Percentiles rank a stretch among this genome's conserved stretches.
Conservation (phyloP, 2,113 vertebrate species). For the Ochotona princeps region DNA sequence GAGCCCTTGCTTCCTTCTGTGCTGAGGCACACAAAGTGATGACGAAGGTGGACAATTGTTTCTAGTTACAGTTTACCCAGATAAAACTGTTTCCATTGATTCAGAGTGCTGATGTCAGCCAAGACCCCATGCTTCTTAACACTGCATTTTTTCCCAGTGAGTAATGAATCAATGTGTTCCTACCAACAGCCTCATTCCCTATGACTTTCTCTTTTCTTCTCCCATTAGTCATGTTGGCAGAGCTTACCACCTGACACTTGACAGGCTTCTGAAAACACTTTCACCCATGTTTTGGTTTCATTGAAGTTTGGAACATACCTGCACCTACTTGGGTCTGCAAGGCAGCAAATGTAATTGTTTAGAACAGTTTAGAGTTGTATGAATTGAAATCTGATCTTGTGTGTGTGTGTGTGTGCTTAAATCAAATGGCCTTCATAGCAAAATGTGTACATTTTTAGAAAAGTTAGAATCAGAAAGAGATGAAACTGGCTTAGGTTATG, state of each 20-base stretch:
- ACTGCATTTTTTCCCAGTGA: conserved; percentile 53
- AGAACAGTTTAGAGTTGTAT: not conserved
- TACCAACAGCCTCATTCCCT: not conserved
- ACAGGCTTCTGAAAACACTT: conserved; percentile 30
- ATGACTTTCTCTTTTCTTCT: conserved; percentile 54
- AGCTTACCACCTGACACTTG: conserved; percentile 52
- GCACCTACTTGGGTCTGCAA: not conserved
- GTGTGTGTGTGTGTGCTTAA: not conserved
- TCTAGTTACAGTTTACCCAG: conserved; percentile 6
- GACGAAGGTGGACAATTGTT: conserved; percentile 55
- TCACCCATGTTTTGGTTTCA: not conserved
- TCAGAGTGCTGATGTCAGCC: conserved; percentile 48
- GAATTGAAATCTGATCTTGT: not conserved
- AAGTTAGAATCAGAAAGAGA: not conserved
- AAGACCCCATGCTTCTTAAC: conserved; percentile 64
- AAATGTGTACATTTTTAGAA: not conserved
- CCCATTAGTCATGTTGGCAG: conserved; percentile 39
- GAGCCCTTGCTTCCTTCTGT: not conserved
- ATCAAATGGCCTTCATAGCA: not conserved
- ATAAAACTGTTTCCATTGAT: conserved; percentile 61
- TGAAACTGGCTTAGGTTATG: not conserved
- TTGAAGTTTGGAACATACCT: not conserved
- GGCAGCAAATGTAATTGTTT: not conserved
- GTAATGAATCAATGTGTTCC: conserved; percentile 61
- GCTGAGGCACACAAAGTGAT: not conserved